Conservation (phyloP, 2,888 invertebrate genomes). For the Ischnura elegans region DNA sequence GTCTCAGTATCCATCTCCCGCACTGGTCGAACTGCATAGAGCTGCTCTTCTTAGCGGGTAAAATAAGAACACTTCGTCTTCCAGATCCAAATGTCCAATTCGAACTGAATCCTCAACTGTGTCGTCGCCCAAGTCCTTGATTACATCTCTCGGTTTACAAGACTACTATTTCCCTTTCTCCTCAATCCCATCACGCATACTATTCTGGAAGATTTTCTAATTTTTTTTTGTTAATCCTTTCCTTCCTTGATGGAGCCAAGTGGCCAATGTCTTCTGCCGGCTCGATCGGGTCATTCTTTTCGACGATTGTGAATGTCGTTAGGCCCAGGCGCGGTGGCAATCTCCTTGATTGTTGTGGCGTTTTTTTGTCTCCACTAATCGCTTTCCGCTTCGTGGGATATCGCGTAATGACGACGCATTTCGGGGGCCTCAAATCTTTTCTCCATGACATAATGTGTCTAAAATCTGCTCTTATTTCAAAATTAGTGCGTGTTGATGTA, state of each 20-base stretch:
- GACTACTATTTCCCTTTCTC: neutral
- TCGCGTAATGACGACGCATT: neutral
- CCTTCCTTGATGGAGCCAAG: neutral
- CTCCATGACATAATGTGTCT: neutral
- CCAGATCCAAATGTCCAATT: neutral
- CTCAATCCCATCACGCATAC: neutral
- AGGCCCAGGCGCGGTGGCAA: neutral
- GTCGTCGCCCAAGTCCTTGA: neutral
- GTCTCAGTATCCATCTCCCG: neutral
- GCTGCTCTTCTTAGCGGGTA: neutral
- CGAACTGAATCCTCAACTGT: neutral
- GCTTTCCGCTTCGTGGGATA: neutral
- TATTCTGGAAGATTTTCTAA: neutral
- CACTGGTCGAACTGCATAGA: neutral
- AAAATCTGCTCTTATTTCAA: neutral
- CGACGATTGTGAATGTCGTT: constrained; percentile 31
- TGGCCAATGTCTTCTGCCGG: neutral
- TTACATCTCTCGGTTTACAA: constrained; percentile 31
- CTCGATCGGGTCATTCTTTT: constrained; percentile 22
- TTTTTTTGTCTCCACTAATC: neutral
- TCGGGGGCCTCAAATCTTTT: neutral
- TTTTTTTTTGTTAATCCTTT: no score
- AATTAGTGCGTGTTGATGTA: neutral
- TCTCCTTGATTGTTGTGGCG: constrained; percentile 21
- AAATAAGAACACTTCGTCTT: neutral